phyloP scores from a whole-genome alignment of 2,888 invertebrate species.

The Acronicta aceris region DNA sequence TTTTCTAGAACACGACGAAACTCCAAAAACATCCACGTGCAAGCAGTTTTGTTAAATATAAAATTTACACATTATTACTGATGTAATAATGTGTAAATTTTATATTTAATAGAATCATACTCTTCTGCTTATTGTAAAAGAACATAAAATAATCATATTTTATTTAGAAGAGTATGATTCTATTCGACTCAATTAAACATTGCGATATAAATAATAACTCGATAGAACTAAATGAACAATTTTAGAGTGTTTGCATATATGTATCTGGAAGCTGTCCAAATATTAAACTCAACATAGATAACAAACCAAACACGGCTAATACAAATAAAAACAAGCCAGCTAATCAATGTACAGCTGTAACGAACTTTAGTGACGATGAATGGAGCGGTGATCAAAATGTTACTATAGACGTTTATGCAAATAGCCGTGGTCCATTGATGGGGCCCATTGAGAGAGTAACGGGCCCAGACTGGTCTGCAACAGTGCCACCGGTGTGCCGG shows the following conservation, averaged over 20 bases:
- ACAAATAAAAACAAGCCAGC: slow-evolving; percentile 39
- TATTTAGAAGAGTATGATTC: not conserved
- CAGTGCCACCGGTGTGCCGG: slow-evolving; percentile 47
- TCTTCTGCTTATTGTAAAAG: too few relatives aligned
- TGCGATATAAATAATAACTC: slow-evolving; percentile 9
- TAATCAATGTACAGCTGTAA: slow-evolving; percentile 55
- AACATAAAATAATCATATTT: too few relatives aligned
- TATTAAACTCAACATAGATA: slow-evolving; percentile 18
- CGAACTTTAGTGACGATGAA: slow-evolving; percentile 57
- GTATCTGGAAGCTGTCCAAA: slow-evolving; percentile 20
- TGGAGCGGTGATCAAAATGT: slow-evolving; percentile 60
- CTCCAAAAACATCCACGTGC: not conserved
- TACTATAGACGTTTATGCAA: slow-evolving; percentile 75
- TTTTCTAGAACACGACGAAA: slow-evolving; percentile 4
- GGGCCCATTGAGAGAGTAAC: slow-evolving; percentile 72
- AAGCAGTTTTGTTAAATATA: not conserved
- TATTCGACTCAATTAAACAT: not conserved
- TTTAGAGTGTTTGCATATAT: not conserved
- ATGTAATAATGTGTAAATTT: too few relatives aligned
- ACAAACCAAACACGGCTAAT: slow-evolving; percentile 16
- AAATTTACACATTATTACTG: not conserved
- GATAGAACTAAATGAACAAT: slow-evolving; percentile 1
- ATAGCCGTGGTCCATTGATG: slow-evolving; percentile 73
- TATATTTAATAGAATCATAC: too few relatives aligned
- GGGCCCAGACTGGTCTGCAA: slow-evolving; percentile 64